Evolutionary conservation across 2,888 invertebrate species (phyloP).

Genomic region (Willowsia nigromaculata): DNA sequence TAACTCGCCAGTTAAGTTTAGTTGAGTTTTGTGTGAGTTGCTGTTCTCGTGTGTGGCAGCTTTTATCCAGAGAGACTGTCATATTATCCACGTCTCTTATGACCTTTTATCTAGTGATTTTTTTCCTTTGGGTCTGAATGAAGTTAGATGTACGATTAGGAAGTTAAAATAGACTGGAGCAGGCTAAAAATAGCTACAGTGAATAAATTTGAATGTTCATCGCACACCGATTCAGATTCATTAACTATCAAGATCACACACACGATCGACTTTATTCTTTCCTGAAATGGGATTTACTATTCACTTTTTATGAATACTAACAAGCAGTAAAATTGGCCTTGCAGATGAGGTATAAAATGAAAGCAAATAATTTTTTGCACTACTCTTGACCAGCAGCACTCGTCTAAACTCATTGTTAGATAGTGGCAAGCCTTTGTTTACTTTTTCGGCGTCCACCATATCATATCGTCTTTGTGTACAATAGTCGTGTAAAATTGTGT

Average conservation of each 20-base stretch:
- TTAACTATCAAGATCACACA: neutral
- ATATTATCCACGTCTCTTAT: neutral
- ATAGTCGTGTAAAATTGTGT: neutral
- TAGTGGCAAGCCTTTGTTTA: too few species aligned
- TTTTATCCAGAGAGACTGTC: neutral
- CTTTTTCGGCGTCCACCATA: too few species aligned
- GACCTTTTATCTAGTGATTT: neutral
- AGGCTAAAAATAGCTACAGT: neutral
- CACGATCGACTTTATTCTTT: neutral
- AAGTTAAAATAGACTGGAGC: constrained; percentile 4
- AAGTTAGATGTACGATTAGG: neutral
- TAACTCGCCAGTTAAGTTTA: neutral
- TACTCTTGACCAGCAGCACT: too few species aligned
- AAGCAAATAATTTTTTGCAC: too few species aligned
- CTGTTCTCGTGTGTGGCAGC: neutral
- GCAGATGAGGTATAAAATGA: too few species aligned
- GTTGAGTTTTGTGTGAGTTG: neutral
- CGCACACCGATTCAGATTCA: neutral
- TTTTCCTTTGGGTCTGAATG: neutral
- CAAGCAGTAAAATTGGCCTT: too few species aligned
- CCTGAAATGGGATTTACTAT: neutral
- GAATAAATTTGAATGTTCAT: neutral
- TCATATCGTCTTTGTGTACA: neutral
- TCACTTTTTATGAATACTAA: too few species aligned
- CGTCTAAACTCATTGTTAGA: too few species aligned